phyloP scores from a whole-genome alignment of 2,888 invertebrate species.

The Formica aserva region DNA sequence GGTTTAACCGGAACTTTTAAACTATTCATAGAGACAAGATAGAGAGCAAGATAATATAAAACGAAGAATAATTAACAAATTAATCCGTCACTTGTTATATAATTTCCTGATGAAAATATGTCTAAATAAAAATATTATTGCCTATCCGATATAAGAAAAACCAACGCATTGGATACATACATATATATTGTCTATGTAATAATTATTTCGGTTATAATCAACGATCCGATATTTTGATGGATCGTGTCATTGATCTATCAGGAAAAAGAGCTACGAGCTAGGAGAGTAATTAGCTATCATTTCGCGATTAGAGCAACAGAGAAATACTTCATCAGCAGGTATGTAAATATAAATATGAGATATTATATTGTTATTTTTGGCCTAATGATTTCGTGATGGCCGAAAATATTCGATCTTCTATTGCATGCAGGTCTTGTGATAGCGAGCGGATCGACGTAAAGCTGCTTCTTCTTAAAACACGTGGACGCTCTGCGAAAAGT shows the following conservation, averaged over 20 bases:
- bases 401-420: background rate
- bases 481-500: background rate
- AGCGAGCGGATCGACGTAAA: background rate
- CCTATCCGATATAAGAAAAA: background rate
- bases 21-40: background rate
- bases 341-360: conserved; percentile 25
- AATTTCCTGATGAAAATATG: conserved; percentile 5
- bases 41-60: background rate
- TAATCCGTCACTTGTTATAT: background rate
- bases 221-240: background rate
- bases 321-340: conserved; percentile 26
- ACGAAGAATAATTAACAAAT: background rate
- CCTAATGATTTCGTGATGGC: conserved; percentile 13
- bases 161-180: background rate
- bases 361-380: conserved; percentile 23
- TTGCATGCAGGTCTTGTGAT: background rate
- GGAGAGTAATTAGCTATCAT: background rate
- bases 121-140: conserved; percentile 2
- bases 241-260: background rate
- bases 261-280: background rate
- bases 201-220: background rate
- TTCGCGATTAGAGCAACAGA: conserved; percentile 18
- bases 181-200: conserved; percentile 14
- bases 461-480: background rate
- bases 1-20: background rate